Conservation (phyloP, 53 echinoderm and acorn worm species). For the Stichopus horrens region DNA sequence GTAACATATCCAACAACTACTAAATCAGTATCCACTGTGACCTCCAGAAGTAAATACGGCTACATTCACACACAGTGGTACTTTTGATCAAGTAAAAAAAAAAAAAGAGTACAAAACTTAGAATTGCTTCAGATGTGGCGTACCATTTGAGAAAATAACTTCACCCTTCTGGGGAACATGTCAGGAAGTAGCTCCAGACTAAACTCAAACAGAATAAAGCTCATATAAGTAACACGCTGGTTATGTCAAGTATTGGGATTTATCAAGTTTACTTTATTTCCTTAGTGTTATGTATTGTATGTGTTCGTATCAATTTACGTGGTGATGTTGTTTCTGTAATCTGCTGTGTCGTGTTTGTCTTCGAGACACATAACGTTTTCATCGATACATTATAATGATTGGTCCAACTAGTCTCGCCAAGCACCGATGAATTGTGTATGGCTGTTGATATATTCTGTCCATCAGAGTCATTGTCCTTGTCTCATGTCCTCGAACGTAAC, state of each 20-base stretch:
- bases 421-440: no score
- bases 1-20: no score
- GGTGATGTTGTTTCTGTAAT: background rate
- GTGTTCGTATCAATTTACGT: background rate
- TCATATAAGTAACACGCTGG: background rate
- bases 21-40: no score
- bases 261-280: background rate
- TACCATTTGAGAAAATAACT: no score
- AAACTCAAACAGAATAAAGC: no score
- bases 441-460: background rate
- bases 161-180: no score
- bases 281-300: background rate
- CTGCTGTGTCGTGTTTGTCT: background rate
- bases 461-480: background rate
- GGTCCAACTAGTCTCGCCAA: background rate
- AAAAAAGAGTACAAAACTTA: no score
- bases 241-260: background rate
- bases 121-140: no score
- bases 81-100: no score
- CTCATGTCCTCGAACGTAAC: background rate
- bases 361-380: background rate
- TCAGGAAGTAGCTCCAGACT: background rate
- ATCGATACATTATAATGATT: background rate
- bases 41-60: no score
- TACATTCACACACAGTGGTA: no score